Evolutionary conservation across 2,888 invertebrate genomes (phyloP), one percentile per base, ranked within the genome.

Genomic region (Ypsolopha scabrella): DNA sequence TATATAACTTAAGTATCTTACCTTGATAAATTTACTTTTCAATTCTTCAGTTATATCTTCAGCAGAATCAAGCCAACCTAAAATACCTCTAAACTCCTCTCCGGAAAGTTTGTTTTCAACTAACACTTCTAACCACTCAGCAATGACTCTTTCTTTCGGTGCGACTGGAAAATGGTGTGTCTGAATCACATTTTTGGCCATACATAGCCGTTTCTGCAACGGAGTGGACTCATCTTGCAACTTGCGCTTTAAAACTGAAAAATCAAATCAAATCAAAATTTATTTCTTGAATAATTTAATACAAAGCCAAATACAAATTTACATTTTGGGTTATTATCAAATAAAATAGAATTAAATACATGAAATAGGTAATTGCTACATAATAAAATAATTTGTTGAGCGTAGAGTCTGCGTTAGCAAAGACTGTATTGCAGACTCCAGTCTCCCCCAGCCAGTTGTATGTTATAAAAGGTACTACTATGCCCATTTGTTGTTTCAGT

Each of bases 141-240:
- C 70, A 11, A 89, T 72, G 3, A 87, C 66, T 50, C 87, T 75
- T 54, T 88, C 88, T 60, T 88, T 88, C 0, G 81, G 79, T 3
- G 76, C 71, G 0, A 85, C 67, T 0, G 88, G 80, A 44, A 89
- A 75, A 58, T 88, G 81, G 10, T 80, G 68, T 0, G 86, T 81
- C 8, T 71, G 67, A 3, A 88, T 79, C 1, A 85, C 75, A 67
- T 88, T 89, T 58, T 82, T 87, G 0, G 89, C 89, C 0, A 89
- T 68, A 57, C 88, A 86, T 1, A 89, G 67, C 7, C 89, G 75
- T 60, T 89, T 89, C 0, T 85, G 61, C 6, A 88, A 53, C 0
- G 88, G 80, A 51, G 76, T 80, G 4, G 68, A 61, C 0, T 71
- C 69, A 54, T 85, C 74, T 0, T 81, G 75, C 6, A 88, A 61